A percentile compares a stretch with the other conserved stretches of the same genome.
phyloP scores from a whole-genome alignment of 2,113 vertebrate species.

The Serinus canaria region DNA sequence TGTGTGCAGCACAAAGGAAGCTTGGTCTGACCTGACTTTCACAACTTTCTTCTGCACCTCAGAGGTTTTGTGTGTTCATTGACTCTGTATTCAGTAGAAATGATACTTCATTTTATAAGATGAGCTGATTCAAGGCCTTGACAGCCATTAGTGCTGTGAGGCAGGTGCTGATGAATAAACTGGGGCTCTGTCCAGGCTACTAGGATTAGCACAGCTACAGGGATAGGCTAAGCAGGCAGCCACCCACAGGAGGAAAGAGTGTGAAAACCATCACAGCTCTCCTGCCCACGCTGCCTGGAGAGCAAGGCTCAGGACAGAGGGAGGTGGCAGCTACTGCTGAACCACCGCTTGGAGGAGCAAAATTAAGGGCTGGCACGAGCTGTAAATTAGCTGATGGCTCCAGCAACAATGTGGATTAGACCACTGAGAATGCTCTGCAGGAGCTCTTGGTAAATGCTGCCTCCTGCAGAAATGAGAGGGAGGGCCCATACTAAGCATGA shows the following conservation, averaged over 20 bases:
- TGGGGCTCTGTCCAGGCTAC: background rate
- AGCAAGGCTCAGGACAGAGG: background rate
- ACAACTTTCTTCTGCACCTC: background rate
- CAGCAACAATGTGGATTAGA: background rate
- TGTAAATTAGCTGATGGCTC: background rate
- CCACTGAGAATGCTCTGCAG: background rate
- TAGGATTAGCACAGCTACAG: background rate
- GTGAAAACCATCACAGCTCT: background rate
- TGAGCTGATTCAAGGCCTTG: background rate
- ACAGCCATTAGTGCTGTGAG: background rate
- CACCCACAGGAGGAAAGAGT: background rate
- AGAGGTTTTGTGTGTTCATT: background rate
- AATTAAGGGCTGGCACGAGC: background rate
- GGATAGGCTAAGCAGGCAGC: background rate
- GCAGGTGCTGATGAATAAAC: background rate
- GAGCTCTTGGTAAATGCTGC: background rate
- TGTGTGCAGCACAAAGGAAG: background rate
- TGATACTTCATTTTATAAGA: background rate
- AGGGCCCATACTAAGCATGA: background rate
- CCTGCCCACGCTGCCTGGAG: background rate
- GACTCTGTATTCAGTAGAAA: background rate
- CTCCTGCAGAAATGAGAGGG: background rate
- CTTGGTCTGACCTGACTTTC: background rate
- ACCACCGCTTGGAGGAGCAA: accelerated
- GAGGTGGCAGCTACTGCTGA: background rate